These are phyloP conservation scores for Trachymyrmex cornetzi DNA, from an alignment of 1,140 invertebrate species.

Conservation along the genomic window DNA sequence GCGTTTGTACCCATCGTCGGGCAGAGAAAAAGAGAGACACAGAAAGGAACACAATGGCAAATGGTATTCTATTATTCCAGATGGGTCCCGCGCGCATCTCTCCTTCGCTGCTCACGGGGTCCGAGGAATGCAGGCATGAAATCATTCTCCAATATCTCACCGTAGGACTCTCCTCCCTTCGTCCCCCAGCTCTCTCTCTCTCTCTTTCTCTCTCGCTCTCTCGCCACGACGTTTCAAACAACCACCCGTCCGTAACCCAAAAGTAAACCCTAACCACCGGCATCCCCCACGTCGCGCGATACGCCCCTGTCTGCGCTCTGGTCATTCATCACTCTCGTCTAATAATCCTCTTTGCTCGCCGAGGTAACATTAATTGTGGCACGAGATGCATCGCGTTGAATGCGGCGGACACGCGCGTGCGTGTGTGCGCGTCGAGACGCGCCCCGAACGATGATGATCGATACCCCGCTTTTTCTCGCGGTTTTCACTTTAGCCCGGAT, in stretches of 20 bases:
- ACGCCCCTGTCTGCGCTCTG: slow-evolving; percentile 59
- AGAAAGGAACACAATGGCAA: slow-evolving; percentile 80
- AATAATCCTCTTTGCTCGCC: slow-evolving; percentile 76
- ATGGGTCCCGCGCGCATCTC: slow-evolving; percentile 75
- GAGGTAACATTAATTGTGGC: slow-evolving; percentile 72
- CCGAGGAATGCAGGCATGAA: slow-evolving; percentile 80
- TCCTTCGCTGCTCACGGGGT: slow-evolving; percentile 44
- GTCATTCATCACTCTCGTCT: slow-evolving; percentile 78
- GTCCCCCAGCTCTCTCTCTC: background rate
- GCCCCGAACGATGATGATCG: slow-evolving; percentile 59
- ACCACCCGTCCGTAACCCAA: slow-evolving; percentile 60
- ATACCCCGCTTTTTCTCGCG: slow-evolving; percentile 53
- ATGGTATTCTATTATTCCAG: slow-evolving; percentile 85
- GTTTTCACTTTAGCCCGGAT: slow-evolving; percentile 58
- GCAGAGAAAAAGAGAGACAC: slow-evolving; percentile 54
- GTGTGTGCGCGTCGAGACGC: slow-evolving; percentile 37
- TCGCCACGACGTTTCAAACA: slow-evolving; percentile 3
- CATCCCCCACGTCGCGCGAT: slow-evolving; percentile 64
- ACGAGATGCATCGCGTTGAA: slow-evolving; percentile 60
- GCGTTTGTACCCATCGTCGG: slow-evolving; percentile 44
- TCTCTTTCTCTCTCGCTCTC: background rate
- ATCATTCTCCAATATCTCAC: slow-evolving; percentile 82
- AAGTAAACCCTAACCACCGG: slow-evolving; percentile 72
- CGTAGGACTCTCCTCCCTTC: slow-evolving; percentile 49
- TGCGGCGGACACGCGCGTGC: slow-evolving; percentile 18